Evolutionary conservation across 1,140 invertebrate genomes (phyloP).

Genomic region (Camponotus pennsylvanicus): DNA sequence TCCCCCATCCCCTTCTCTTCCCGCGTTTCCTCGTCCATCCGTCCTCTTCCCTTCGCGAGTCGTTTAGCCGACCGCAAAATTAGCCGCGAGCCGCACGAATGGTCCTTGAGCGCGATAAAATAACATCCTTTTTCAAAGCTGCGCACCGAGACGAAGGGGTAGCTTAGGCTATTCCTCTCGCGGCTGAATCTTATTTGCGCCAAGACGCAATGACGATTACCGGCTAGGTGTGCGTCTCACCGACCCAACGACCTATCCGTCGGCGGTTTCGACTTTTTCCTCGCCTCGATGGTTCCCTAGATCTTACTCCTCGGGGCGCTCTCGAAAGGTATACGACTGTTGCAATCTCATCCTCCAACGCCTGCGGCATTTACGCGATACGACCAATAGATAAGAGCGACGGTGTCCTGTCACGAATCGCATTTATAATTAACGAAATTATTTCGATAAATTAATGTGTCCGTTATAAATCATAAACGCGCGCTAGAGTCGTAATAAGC

Average conservation of each 20-base stretch:
- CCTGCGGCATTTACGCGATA: slow-evolving; percentile 54
- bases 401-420: slow-evolving; percentile 26
- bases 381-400: slow-evolving; percentile 40
- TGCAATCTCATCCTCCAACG: slow-evolving; percentile 45
- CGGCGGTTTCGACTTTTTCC: slow-evolving; percentile 67
- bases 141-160: slow-evolving; percentile 67
- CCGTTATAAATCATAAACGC: slow-evolving; percentile 20
- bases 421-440: slow-evolving; percentile 54
- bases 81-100: slow-evolving; percentile 70
- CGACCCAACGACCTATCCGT: slow-evolving; percentile 64
- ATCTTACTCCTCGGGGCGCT: slow-evolving; percentile 35
- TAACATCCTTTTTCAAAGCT: slow-evolving; percentile 73
- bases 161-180: slow-evolving; percentile 68
- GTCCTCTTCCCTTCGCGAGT: slow-evolving; percentile 67
- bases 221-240: slow-evolving; percentile 59
- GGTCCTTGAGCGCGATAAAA: slow-evolving; percentile 75
- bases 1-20: slow-evolving; percentile 52
- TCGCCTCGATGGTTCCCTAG: slow-evolving; percentile 59
- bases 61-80: slow-evolving; percentile 78
- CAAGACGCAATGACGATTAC: slow-evolving; percentile 71
- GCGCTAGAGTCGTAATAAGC: slow-evolving; percentile 2
- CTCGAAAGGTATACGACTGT: slow-evolving; percentile 37
- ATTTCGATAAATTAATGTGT: slow-evolving; percentile 27
- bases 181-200: slow-evolving; percentile 74
- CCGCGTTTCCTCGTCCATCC: slow-evolving; percentile 39